Base-by-base conservation (phyloP, 1,140 invertebrate genomes). In the Heliconius nattereri region DNA sequence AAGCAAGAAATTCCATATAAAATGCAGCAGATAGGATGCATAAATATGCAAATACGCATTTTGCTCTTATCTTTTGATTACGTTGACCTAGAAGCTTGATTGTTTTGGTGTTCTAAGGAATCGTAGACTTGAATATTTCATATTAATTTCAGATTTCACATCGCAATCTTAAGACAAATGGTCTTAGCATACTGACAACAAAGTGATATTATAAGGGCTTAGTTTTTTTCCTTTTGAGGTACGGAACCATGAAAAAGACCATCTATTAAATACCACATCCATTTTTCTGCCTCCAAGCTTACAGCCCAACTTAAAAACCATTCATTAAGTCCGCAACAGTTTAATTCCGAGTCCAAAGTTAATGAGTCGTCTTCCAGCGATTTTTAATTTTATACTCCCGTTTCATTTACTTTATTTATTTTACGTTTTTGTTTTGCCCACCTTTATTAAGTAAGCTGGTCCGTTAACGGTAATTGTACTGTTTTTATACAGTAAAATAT, bases 331-430 rank as follows among this genome's bases (percentile, higher is more conserved):
- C 85, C 83, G 87, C 85, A 89, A 89, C 85, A 86, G 86, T 91
- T 91, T 91, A 90, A 91, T 91, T 91, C 86, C 85, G 49, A 85
- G 84, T 89, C 89, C 84, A 86, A 90, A 91, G 85, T 87, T 91
- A 91, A 91, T 91, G 89, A 91, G 89, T 87, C 90, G 86, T 84
- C 81, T 78, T 79, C 72, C 81, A 79, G 79, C 83, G 86, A 81
- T 91, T 91, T 90, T 91, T 91, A 91, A 91, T 90, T 90, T 90
- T 91, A 91, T 90, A 85, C 88, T 85, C 85, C 83, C 87, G 85
- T 81, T 78, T 54, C 87, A 85, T 81, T 78, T 54, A 80, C 54
- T 52, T 76, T 66, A 66, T 52, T 76, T 66, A 66, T 66, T 66
- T 26, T 7, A 37, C 35, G n/a, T 73, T 66, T 73, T 20, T 29